A percentile compares a stretch with the other conserved stretches of the same genome.
These are phyloP conservation scores for Eudyptes chrysolophus DNA, from an alignment of 2,113 vertebrate genomes.

Conservation along the genomic window DNA sequence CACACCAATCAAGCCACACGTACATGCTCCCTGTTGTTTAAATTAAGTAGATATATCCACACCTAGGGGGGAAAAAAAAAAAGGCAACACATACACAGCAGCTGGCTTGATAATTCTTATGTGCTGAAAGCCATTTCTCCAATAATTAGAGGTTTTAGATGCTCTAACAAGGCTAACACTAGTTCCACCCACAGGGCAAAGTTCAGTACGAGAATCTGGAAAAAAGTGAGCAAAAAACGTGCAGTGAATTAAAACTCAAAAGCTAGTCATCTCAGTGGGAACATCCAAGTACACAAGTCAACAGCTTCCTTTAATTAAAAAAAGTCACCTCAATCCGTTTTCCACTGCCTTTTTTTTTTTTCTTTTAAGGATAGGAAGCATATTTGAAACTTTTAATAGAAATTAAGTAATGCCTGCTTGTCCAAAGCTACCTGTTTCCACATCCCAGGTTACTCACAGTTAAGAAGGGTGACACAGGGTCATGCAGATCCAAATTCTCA, in stretches of 20 bases:
- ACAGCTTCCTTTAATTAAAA: constrained; percentile 9
- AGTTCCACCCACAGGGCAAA: constrained; percentile 25
- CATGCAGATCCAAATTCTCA: background rate
- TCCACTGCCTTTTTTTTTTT: background rate
- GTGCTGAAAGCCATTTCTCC: background rate
- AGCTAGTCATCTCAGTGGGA: background rate
- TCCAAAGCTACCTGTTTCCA: background rate
- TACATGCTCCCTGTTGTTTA: background rate
- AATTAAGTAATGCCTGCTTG: background rate
- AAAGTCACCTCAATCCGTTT: background rate
- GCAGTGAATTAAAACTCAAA: background rate
- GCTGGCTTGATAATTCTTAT: background rate
- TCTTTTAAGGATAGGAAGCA: background rate
- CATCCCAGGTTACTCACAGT: background rate
- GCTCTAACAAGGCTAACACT: constrained; percentile 4
- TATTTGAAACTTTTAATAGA: background rate
- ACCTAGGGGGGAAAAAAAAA: background rate
- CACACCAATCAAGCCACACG: background rate
- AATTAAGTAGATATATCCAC: background rate
- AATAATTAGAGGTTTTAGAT: constrained; percentile 8
- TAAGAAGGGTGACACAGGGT: background rate
- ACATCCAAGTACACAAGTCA: constrained; percentile 15
- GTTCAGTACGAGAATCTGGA: background rate
- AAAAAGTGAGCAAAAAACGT: background rate
- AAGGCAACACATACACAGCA: background rate